Evolutionary conservation across 2,797 vertebrate genomes (phyloP), one percentile per base, ranked within the genome.

Genomic region (Melanotaenia trifasciata): DNA sequence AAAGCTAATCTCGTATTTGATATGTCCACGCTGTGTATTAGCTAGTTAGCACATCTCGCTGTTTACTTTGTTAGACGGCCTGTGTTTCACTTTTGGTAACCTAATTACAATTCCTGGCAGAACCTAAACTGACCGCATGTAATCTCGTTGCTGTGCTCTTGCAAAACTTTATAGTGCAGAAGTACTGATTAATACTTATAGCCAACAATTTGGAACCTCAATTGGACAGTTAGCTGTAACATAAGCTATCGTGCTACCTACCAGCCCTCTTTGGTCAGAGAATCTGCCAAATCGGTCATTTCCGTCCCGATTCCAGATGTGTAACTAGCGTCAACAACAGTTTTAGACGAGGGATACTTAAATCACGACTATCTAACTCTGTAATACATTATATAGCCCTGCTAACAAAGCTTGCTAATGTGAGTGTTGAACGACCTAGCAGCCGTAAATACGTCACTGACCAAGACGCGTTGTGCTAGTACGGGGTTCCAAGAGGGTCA

Each of bases 201-300:
- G 35, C 66, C 45, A 67, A 47, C 54, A 70, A n/a, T 58, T 76
- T 36, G 50, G 50, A 20, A 77, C 9, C 70, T 32, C 28, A 35
- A 45, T 58, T 62, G 45, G 64, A 53, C 59, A 83, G 84, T 76
- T 86, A 76, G 88, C 76, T 83, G 30, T 73, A 57, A 80, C 63
- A 71, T 82, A 73, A 85, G 83, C 87, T 73, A 26, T 35, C 54
- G 26, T 81, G 81, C 80, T 81, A 92, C 95, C 74, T 93, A 96
- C 95, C 95, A 96, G 94, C 95, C 95, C 90, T 96, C 94, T 84
- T 88, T 92, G 70, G 54, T 81, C 80, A 96, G 88, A 45, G 90
- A 91, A 43, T 92, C 90, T 54, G 79, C 66, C 81, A 94, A 68
- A 64, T 93, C 92, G 38, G 86, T 90, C 95, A 95, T 96, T 89